Evolutionary conservation across 2,113 vertebrate species (phyloP).

Genomic region (Panthera leo): DNA sequence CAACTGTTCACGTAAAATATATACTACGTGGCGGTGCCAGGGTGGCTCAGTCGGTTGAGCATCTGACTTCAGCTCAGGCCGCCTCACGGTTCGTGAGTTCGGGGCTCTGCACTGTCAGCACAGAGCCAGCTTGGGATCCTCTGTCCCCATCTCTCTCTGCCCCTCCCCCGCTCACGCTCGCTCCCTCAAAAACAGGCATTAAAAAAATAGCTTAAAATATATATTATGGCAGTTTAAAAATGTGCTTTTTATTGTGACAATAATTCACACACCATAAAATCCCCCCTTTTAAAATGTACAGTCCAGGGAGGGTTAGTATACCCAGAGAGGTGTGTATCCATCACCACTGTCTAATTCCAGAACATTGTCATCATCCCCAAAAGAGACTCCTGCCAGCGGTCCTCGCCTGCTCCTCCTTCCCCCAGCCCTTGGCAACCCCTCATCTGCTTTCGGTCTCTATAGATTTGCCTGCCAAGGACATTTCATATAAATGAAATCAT

Average conservation of each 20-base stretch:
- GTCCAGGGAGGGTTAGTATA: background rate
- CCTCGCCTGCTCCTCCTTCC: background rate
- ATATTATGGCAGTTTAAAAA: background rate
- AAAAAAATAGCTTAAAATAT: too few relatives aligned
- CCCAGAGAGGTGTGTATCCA: background rate
- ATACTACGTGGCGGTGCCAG: too few relatives aligned
- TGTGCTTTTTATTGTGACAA: background rate
- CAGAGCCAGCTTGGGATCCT: too few relatives aligned
- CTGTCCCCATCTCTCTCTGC: too few relatives aligned
- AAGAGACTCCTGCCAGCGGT: background rate
- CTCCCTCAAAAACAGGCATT: too few relatives aligned
- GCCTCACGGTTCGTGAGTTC: too few relatives aligned
- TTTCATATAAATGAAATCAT: background rate
- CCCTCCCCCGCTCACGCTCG: too few relatives aligned
- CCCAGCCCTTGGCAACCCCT: background rate
- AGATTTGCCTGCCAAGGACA: background rate
- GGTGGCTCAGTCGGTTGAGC: too few relatives aligned
- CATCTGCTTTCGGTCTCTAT: background rate
- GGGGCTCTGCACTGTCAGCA: too few relatives aligned
- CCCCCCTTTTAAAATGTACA: background rate
- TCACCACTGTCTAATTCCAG: background rate
- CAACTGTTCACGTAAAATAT: background rate
- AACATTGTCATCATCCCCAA: background rate
- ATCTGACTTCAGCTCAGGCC: too few relatives aligned
- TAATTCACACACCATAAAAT: background rate